phyloP scores from a whole-genome alignment of 2,797 vertebrate genomes.

The Mormyrops attenuatus region DNA sequence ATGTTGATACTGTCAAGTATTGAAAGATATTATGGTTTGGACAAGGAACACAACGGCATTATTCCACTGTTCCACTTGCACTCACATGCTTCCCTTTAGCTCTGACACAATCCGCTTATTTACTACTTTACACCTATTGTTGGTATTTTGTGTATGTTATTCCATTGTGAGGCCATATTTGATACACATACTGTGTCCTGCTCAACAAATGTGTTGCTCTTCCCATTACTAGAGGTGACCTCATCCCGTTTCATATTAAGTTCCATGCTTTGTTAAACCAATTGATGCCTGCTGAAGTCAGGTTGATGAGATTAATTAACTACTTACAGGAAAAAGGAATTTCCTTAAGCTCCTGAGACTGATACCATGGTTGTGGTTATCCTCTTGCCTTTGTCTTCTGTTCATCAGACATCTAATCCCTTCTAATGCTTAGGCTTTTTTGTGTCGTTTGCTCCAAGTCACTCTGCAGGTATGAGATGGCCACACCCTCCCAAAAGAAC shows the following conservation, averaged over 20 bases:
- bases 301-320: neutral
- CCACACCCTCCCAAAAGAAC: slow-evolving; percentile 31
- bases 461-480: slow-evolving; percentile 24
- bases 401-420: neutral
- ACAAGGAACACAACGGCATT: neutral
- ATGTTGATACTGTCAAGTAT: neutral
- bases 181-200: neutral
- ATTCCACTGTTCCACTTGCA: neutral
- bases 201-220: neutral
- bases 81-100: neutral
- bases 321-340: neutral
- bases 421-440: neutral
- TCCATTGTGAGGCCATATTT: neutral
- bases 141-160: neutral
- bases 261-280: neutral
- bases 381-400: neutral
- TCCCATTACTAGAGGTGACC: neutral
- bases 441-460: slow-evolving; percentile 13
- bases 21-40: neutral
- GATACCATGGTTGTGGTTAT: neutral
- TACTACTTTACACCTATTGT: neutral
- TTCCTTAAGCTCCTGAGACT: neutral
- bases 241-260: neutral
- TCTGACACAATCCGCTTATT: neutral
- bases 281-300: slow-evolving; percentile 4